Evolutionary conservation across 30 jellyfish, hydroid and myxozoan genomes (phyloP).

Genomic region (Cassiopea xamachana): DNA sequence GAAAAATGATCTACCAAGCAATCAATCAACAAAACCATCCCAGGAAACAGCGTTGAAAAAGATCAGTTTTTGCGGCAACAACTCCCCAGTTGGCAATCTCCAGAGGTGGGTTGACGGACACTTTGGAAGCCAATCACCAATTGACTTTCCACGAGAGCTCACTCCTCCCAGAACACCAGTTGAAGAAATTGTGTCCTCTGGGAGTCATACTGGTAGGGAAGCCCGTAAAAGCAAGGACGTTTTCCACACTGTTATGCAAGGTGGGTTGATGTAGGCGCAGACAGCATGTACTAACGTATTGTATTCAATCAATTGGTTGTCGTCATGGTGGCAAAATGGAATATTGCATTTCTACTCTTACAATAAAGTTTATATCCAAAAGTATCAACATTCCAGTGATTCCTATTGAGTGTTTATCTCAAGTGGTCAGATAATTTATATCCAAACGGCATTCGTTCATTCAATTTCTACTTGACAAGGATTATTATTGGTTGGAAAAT

Average conservation of each 20-base stretch:
- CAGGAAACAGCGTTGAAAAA: slow-evolving; percentile 21
- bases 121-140: slow-evolving; percentile 80
- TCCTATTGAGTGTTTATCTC: no score
- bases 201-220: slow-evolving; percentile 13
- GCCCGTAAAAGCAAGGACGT: slow-evolving; percentile 37
- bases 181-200: slow-evolving; percentile 41
- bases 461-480: no score
- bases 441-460: no score
- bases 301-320: no score
- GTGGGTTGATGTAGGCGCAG: neutral
- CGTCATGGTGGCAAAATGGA: no score
- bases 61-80: slow-evolving; percentile 39
- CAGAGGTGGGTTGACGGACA: slow-evolving; percentile 99
- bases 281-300: neutral
- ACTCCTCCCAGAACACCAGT: slow-evolving; percentile 95
- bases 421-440: no score
- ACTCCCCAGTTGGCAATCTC: slow-evolving; percentile 89
- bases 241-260: neutral
- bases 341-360: no score
- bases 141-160: slow-evolving; percentile 72
- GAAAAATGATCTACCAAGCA: neutral
- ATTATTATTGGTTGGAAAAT: no score
- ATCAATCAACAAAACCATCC: neutral
- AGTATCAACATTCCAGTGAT: no score
- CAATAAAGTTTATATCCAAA: no score